A percentile compares a stretch with the other conserved stretches of the same genome.
These are phyloP conservation scores for Peromyscus aztecus DNA, from an alignment of 2,797 vertebrate species.

Conservation along the genomic window DNA sequence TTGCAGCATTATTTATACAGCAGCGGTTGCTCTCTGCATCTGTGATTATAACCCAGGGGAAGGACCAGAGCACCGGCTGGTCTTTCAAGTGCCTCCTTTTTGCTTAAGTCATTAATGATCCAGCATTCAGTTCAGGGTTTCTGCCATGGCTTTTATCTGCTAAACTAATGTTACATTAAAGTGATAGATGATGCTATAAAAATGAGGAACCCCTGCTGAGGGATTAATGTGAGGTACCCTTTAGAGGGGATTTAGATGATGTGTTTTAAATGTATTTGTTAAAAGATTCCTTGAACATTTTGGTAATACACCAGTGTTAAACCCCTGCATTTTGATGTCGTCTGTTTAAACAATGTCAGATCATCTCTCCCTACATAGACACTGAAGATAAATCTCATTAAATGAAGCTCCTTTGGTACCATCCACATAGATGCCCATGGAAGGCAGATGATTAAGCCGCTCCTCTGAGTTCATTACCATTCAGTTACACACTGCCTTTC, in stretches of 20 bases:
- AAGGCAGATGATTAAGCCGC: slow-evolving; percentile 59
- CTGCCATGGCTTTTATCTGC: slow-evolving; percentile 76
- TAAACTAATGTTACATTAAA: slow-evolving; percentile 85
- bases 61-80: slow-evolving; percentile 44
- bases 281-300: slow-evolving; percentile 79
- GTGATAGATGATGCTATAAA: slow-evolving; percentile 84
- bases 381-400: slow-evolving; percentile 70
- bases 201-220: slow-evolving; percentile 79
- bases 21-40: slow-evolving; percentile 73
- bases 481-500: slow-evolving; percentile 16
- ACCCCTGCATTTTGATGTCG: slow-evolving; percentile 80
- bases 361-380: slow-evolving; percentile 42
- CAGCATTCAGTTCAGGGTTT: slow-evolving; percentile 72
- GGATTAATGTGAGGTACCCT: slow-evolving; percentile 86
- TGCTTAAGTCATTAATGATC: slow-evolving; percentile 77
- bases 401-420: slow-evolving; percentile 60
- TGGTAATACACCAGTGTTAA: slow-evolving; percentile 70
- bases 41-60: slow-evolving; percentile 74
- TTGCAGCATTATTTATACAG: slow-evolving; percentile 76
- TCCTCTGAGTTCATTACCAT: slow-evolving; percentile 71
- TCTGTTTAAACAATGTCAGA: slow-evolving; percentile 79
- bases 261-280: slow-evolving; percentile 82
- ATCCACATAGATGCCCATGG: slow-evolving; percentile 35
- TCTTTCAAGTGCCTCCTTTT: slow-evolving; percentile 78
- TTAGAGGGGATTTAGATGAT: slow-evolving; percentile 84